A percentile compares a stretch with the other conserved stretches of the same genome.
phyloP scores from a whole-genome alignment of 1,140 invertebrate species.

The Popillia japonica region DNA sequence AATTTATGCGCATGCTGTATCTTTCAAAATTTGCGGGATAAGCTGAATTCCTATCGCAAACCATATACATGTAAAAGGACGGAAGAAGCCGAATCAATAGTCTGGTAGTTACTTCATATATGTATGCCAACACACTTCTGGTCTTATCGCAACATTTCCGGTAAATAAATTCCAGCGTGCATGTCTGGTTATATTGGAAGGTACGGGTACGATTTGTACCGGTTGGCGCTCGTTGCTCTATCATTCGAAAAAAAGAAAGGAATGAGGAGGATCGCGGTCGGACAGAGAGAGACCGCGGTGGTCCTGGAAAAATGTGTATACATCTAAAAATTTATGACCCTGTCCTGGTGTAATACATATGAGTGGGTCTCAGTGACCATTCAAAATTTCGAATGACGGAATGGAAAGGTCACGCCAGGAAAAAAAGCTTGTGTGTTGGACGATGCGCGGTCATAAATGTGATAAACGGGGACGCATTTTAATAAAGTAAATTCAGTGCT shows the following conservation, averaged over 20 bases:
- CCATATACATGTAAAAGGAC: neutral
- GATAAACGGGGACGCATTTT: constrained; percentile 26
- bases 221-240: neutral
- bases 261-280: neutral
- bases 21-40: too few species aligned
- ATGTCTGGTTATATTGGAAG: constrained; percentile 19
- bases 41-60: neutral
- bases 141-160: constrained; percentile 15
- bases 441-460: neutral
- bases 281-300: neutral
- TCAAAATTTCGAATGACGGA: constrained; percentile 31
- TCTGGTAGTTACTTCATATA: neutral
- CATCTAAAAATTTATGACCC: constrained; percentile 32
- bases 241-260: neutral
- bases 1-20: too few species aligned
- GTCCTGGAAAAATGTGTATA: constrained; percentile 17
- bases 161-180: constrained; percentile 22
- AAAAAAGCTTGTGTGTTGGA: constrained; percentile 3
- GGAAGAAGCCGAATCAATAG: neutral
- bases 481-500: constrained; percentile 24
- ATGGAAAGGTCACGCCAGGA: neutral
- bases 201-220: neutral
- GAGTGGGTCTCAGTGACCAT: constrained; percentile 16
- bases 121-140: neutral
- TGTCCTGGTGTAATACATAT: neutral